Conservation (phyloP, 1,140 invertebrate species). For the Diploscapter pachys region DNA sequence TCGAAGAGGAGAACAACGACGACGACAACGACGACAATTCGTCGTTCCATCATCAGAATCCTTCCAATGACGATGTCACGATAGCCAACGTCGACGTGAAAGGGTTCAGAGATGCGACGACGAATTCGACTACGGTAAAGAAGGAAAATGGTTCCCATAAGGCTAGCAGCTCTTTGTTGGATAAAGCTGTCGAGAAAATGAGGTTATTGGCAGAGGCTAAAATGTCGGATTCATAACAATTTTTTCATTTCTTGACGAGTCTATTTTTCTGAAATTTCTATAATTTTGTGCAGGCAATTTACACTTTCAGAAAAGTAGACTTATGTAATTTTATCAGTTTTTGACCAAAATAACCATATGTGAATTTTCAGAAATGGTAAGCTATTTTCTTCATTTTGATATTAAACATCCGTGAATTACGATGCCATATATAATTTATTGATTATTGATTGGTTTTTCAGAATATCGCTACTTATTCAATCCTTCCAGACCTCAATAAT, state of each 20-base stretch:
- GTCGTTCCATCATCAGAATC: background rate
- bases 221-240: background rate
- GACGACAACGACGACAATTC: background rate
- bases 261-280: slow-evolving; percentile 3
- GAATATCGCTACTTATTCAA: too few species aligned
- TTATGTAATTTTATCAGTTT: too few species aligned
- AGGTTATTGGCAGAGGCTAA: slow-evolving; percentile 11
- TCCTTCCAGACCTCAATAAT: too few species aligned
- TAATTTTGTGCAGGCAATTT: background rate
- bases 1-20: background rate
- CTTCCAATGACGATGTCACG: background rate
- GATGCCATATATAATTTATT: too few species aligned
- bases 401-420: too few species aligned
- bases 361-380: too few species aligned
- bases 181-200: slow-evolving; percentile 26
- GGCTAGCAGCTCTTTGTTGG: background rate
- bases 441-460: too few species aligned
- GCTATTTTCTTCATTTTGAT: too few species aligned
- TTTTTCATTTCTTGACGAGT: background rate
- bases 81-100: too few species aligned
- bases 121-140: background rate
- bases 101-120: too few species aligned
- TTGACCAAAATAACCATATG: too few species aligned
- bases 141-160: background rate
- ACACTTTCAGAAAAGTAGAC: too few species aligned